phyloP scores from a whole-genome alignment of 1,140 invertebrate species.

The Archivesica marissinica region DNA sequence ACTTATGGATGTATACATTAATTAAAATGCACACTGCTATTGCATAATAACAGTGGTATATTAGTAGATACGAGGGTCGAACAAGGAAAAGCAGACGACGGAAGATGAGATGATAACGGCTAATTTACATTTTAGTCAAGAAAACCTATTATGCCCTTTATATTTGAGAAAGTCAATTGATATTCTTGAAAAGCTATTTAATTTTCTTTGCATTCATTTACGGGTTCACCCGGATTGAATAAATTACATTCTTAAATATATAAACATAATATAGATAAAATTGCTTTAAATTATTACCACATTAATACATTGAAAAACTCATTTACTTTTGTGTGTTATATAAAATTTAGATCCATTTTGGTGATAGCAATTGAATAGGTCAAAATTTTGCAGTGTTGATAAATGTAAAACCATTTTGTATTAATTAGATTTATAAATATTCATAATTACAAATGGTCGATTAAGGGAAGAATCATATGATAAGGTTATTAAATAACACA shows the following conservation, averaged over 20 bases:
- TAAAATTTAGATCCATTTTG: conserved; percentile 11
- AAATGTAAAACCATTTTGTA: conserved; percentile 38
- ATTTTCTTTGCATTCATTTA: conserved; percentile 13
- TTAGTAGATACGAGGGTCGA: no score
- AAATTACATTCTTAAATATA: conserved; percentile 27
- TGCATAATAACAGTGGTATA: no score
- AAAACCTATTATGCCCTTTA: no score
- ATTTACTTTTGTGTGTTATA: conserved; percentile 23
- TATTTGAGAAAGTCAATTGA: background rate
- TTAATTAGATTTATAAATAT: conserved; percentile 60
- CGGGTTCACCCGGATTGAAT: conserved; percentile 13
- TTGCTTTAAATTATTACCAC: background rate
- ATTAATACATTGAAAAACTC: conserved; percentile 22
- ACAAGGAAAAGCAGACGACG: no score
- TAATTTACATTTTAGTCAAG: no score
- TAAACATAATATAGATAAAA: background rate
- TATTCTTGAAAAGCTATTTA: background rate
- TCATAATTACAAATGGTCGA: conserved; percentile 48
- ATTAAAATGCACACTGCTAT: no score
- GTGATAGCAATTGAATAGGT: conserved; percentile 37
- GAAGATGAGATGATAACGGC: no score
- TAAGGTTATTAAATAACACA: conserved; percentile 48
- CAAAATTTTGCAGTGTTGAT: background rate
- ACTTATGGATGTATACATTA: no score
- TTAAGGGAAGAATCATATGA: conserved; percentile 23